These are phyloP conservation scores for Drosophila anomelani DNA, from an alignment of 2,888 invertebrate species.

Conservation along the genomic window DNA sequence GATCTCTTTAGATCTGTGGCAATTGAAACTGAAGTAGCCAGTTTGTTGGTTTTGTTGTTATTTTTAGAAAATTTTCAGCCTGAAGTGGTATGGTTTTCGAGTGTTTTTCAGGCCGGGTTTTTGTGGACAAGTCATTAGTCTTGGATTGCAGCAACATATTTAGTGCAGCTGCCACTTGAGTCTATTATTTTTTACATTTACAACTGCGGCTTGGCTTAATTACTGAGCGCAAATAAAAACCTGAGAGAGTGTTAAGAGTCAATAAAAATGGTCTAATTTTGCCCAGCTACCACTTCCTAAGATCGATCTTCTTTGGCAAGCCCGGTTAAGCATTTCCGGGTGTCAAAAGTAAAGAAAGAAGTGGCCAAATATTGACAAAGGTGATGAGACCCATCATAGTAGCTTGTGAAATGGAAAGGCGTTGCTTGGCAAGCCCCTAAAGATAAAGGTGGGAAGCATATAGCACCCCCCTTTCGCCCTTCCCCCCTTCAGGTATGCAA, in stretches of 20 bases:
- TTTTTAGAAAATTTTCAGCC: conserved; percentile 60
- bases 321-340: conserved; percentile 14
- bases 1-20: conserved; percentile 49
- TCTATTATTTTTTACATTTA: conserved; percentile 33
- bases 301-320: conserved; percentile 51
- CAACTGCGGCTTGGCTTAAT: conserved; percentile 31
- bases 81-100: conserved; percentile 53
- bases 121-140: conserved; percentile 35
- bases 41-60: conserved; percentile 46
- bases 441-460: conserved; percentile 2
- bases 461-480: too few relatives aligned
- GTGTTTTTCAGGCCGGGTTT: conserved; percentile 42
- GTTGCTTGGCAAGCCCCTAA: conserved; percentile 27
- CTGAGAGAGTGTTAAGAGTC: conserved; percentile 51
- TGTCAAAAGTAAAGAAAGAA: conserved; percentile 22
- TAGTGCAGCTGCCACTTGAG: conserved; percentile 61
- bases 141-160: conserved; percentile 45
- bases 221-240: conserved; percentile 46
- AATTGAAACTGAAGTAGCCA: conserved; percentile 67
- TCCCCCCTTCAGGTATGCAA: conserved; percentile 16
- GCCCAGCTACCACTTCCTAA: conserved; percentile 23
- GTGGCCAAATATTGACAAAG: conserved; percentile 63
- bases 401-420: conserved; percentile 30
- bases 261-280: conserved; percentile 51
- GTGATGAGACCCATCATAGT: conserved; percentile 26